Base-by-base conservation (phyloP, 2,113 vertebrate species). In the Rhea americana region DNA sequence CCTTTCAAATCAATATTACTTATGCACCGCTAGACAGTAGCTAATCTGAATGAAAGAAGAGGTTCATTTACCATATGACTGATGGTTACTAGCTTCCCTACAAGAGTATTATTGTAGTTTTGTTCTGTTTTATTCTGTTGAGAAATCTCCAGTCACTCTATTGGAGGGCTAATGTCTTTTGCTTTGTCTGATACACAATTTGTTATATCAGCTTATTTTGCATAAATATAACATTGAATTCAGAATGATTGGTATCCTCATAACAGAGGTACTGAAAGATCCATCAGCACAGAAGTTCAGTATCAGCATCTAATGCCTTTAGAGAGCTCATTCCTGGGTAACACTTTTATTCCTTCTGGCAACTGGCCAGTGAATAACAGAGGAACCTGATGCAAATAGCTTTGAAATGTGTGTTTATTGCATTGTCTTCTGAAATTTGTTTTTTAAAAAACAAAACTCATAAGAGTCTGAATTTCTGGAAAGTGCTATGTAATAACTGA, bases 381-480 rank as follows among this genome's bases (percentile, higher is more conserved):
- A 95, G 91, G 66, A 93, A 93, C 91, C 87, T 88, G 85, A 74
- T 3, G 2, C 79, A 82, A 90, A 80, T 91, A 92, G 56, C 90
- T 96, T 94, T 91, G 93, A 95, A 95, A 96, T 84, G 88, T 90
- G 90, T 87, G 83, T 94, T 96, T 94, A 95, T 96, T 89, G 95
- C 91, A 25, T 70, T 95, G 94, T 94, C 90, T 4, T 83, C 74
- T 96, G 80, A 89, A 91, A 95, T 7, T 15, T 73, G 86, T 20
- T 35, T 35, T 35, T 35, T 35, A 35, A 35, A 35, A 35, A 35
- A 35, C 35, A 35, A 35, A 35, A 35, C 85, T 93, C 37, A 0
- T 45, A 10, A 51, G 56, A 8, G 7, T 74, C 91, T 62, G 83
- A 19, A 67, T 61, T 89, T 62, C 30, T 84, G 83, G 62, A 82